These are phyloP conservation scores for Synanthedon tipuliformis DNA, from an alignment of 2,888 invertebrate genomes.

Conservation along the genomic window DNA sequence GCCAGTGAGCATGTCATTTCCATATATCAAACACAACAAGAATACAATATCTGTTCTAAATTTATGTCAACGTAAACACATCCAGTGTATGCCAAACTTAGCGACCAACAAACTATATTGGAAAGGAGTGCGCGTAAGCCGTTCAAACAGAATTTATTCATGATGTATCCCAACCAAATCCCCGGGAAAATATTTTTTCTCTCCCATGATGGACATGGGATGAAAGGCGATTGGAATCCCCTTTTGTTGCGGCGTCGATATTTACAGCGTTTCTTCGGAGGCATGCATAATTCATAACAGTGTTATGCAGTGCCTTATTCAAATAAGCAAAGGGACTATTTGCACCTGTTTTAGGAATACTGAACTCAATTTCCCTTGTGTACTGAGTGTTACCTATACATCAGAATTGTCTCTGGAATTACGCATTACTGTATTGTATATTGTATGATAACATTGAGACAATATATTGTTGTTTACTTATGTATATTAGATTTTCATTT, in stretches of 20 bases:
- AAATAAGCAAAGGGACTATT: background rate
- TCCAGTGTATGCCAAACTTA: background rate
- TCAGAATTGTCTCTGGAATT: background rate
- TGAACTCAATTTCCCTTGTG: background rate
- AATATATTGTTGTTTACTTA: too few species aligned
- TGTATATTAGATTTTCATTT: too few species aligned
- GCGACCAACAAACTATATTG: constrained; percentile 17
- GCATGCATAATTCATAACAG: constrained; percentile 16
- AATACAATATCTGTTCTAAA: background rate
- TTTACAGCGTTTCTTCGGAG: constrained; percentile 6
- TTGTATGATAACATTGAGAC: too few species aligned
- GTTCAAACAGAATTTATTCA: constrained; percentile 33
- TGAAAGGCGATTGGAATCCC: constrained; percentile 12
- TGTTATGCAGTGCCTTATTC: constrained; percentile 7
- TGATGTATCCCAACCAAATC: constrained; percentile 24
- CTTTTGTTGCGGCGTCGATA: constrained; percentile 8
- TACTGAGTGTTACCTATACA: background rate
- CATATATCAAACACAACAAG: background rate
- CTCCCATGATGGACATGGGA: constrained; percentile 17
- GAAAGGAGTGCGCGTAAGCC: constrained; percentile 22
- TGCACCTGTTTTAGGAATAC: background rate
- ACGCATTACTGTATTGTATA: too few species aligned
- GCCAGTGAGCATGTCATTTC: background rate
- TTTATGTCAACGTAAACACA: background rate
- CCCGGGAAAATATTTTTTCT: constrained; percentile 12